Conservation (phyloP, 2,113 vertebrate genomes). For the Lipophrys pholis region DNA sequence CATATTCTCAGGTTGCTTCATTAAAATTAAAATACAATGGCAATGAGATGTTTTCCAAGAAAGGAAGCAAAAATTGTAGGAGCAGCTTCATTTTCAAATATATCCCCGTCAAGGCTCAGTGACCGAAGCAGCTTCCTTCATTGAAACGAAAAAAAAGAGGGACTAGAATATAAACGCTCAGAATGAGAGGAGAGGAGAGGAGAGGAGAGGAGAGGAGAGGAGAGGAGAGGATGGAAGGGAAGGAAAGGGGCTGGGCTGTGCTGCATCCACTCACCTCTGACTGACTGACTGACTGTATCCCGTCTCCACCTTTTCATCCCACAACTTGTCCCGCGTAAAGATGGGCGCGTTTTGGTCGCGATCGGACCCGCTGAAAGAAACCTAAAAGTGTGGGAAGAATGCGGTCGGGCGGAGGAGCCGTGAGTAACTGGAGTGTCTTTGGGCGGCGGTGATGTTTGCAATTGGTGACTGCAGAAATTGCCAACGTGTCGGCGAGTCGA, state of each 20-base stretch:
- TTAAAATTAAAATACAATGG: no score
- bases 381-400: constrained; percentile 44
- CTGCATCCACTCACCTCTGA: constrained; percentile 68
- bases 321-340: constrained; percentile 73
- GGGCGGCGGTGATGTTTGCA: constrained; percentile 74
- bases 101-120: not conserved
- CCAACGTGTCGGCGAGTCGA: constrained; percentile 61
- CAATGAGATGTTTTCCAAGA: no score
- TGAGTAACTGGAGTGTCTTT: constrained; percentile 40
- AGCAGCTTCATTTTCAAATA: not conserved
- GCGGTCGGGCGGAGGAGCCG: constrained; percentile 24
- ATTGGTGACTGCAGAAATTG: constrained; percentile 70
- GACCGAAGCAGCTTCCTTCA: not conserved
- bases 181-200: no score
- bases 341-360: constrained; percentile 49
- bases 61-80: not conserved
- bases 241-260: constrained; percentile 64
- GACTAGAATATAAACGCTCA: not conserved
- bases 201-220: constrained; percentile 14
- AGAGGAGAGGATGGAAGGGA: constrained; percentile 30
- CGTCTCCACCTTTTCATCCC: constrained; percentile 51
- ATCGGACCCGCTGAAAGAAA: constrained; percentile 21
- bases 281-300: constrained; percentile 36
- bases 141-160: not conserved
- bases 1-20: no score